A percentile compares a stretch with the other conserved stretches of the same genome.
Conservation (phyloP, 2,888 invertebrate genomes). For the Drosophila siamana region DNA sequence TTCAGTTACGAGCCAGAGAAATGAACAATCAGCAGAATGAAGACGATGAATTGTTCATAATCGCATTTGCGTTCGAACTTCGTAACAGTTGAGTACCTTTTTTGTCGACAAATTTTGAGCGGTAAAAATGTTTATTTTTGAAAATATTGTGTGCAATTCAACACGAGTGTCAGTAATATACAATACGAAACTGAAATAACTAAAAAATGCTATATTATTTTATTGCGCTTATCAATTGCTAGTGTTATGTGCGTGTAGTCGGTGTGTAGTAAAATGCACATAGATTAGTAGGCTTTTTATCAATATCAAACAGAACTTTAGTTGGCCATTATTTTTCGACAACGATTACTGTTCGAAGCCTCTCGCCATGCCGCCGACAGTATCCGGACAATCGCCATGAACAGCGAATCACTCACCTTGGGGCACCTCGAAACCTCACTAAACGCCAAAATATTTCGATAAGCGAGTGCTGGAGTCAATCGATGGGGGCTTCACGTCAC, state of each 20-base stretch:
- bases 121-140: not conserved
- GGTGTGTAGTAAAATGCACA: not conserved
- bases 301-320: constrained; percentile 29
- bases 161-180: not conserved
- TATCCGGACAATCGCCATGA: constrained; percentile 48
- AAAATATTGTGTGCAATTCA: not conserved
- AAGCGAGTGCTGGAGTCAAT: constrained; percentile 65
- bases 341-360: constrained; percentile 1
- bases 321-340: constrained; percentile 17
- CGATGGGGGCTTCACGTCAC: constrained; percentile 56
- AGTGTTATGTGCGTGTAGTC: not conserved
- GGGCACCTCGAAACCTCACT: not conserved
- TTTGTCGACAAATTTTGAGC: not conserved
- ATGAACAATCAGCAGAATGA: no score
- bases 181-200: not conserved
- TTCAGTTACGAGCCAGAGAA: no score
- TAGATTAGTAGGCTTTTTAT: constrained; percentile 47
- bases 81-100: constrained; percentile 30
- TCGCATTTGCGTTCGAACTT: constrained; percentile 16
- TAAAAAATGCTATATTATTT: no score
- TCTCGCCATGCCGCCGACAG: constrained; percentile 32
- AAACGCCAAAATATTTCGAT: constrained; percentile 17
- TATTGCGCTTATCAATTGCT: constrained; percentile 19
- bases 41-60: no score
- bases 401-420: constrained; percentile 6